Conservation (phyloP, 2,888 invertebrate species). For the Cyclophora punctaria region DNA sequence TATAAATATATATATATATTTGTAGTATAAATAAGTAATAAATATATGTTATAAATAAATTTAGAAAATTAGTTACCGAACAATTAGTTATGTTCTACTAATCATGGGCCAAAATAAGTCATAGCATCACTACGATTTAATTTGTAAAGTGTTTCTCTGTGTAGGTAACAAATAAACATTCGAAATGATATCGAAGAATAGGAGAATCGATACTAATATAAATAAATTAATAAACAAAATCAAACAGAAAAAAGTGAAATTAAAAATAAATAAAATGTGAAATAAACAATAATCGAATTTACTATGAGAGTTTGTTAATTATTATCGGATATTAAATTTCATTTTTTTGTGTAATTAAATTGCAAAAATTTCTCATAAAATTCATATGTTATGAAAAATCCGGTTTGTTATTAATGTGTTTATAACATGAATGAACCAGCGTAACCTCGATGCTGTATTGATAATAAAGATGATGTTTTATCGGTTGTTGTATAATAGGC, state of each 20-base stretch:
- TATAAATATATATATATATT: slow-evolving; percentile 1
- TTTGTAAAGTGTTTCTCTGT: slow-evolving; percentile 75
- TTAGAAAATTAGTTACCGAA: slow-evolving; percentile 56
- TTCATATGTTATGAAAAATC: slow-evolving; percentile 30
- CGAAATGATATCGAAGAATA: slow-evolving; percentile 59
- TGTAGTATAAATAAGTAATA: not conserved
- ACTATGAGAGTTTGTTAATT: slow-evolving; percentile 19
- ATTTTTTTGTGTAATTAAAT: slow-evolving; percentile 28
- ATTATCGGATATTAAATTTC: slow-evolving; percentile 19
- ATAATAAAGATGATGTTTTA: slow-evolving; percentile 56
- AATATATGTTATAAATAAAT: not conserved
- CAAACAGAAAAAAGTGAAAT: slow-evolving; percentile 31
- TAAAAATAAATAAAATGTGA: slow-evolving; percentile 17
- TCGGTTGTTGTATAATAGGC: slow-evolving; percentile 58
- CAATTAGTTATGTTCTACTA: slow-evolving; percentile 51
- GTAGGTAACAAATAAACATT: slow-evolving; percentile 58
- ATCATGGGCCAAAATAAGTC: slow-evolving; percentile 61
- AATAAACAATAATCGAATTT: slow-evolving; percentile 36
- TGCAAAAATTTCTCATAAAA: slow-evolving; percentile 20
- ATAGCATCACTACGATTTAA: slow-evolving; percentile 59
- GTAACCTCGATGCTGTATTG: slow-evolving; percentile 58
- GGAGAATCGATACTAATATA: slow-evolving; percentile 51
- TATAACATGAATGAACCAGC: slow-evolving; percentile 42
- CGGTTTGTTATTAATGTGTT: slow-evolving; percentile 57
- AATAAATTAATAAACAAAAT: slow-evolving; percentile 37